Conservation (phyloP, 1,140 invertebrate species). For the Nasonia longicornis region DNA sequence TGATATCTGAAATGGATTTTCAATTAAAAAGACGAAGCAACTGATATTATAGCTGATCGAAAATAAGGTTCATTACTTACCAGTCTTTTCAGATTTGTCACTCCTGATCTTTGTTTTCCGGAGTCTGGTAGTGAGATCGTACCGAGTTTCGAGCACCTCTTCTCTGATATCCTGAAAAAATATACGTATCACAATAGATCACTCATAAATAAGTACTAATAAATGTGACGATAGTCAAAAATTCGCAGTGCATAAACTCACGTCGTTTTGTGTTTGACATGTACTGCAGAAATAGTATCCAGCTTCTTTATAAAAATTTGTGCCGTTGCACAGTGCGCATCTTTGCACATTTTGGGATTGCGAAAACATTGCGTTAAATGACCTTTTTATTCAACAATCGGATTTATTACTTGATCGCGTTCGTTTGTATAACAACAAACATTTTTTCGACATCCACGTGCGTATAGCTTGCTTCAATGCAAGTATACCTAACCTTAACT, state of each 20-base stretch:
- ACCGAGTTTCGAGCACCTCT: slow-evolving; percentile 58
- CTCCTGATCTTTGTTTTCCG: slow-evolving; percentile 53
- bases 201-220: slow-evolving; percentile 1
- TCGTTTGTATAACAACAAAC: background rate
- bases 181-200: background rate
- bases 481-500: background rate
- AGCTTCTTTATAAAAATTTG: slow-evolving; percentile 66
- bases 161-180: slow-evolving; percentile 64
- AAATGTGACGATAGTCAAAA: background rate
- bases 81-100: slow-evolving; percentile 37
- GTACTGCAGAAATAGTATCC: slow-evolving; percentile 71
- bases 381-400: background rate
- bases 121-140: slow-evolving; percentile 49
- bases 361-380: slow-evolving; percentile 27
- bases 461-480: background rate
- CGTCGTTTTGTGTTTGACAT: slow-evolving; percentile 71
- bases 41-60: slow-evolving; percentile 1
- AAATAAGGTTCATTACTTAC: background rate
- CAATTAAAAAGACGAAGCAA: slow-evolving; percentile 32
- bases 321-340: slow-evolving; percentile 67
- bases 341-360: slow-evolving; percentile 46
- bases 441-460: too few species aligned
- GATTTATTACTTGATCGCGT: background rate
- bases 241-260: slow-evolving; percentile 47
- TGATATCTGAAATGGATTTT: slow-evolving; percentile 50